Base-by-base conservation (phyloP, 2,888 invertebrate species). In the Pseudanteris insignis region DNA sequence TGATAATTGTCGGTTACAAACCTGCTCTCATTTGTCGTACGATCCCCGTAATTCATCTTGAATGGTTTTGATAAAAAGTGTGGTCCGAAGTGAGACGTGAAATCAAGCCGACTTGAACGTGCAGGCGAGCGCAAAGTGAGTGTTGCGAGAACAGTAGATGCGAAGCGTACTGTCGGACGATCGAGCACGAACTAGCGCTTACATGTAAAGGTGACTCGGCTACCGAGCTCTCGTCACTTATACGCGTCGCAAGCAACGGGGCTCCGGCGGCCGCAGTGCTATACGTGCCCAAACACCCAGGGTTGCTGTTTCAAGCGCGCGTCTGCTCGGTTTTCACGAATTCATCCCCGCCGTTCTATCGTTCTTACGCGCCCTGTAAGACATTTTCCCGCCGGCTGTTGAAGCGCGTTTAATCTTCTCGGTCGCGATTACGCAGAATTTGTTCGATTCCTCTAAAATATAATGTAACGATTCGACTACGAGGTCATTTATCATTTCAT, bases 131-230 rank as follows among this genome's bases (percentile, higher is more conserved):
- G 10, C 5, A 9, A 10, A 24, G 21, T 38, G 28, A 34, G 10
- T 15, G 48, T 13, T 1, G 26, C 9, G n/a, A 24, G 18, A n/a
- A 5, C 4, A n/a, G 7, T n/a, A 4, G 21, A 37, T 10, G 10
- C 25, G 14, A 37, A 28, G n/a, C 34, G 15, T 8, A 12, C 37
- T 1, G 26, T 9, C 14, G 36, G 29, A 61, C 44, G 30, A 36
- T 55, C 50, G 40, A 30, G 54, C 61, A 46, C 46, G 61, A 51
- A 61, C 61, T 61, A 55, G 15, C 34, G 44, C 46, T 37, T 40
- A 30, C 36, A 30, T 53, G 33, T 43, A 60, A 61, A 61, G 61
- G 54, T 54, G 54, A 61, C 50, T 48, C 26, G 37, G 34, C n/a
- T 12, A 38, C 6, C 9, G 38, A 24, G 38, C 29, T 13, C 34